Conservation (phyloP, 1,140 invertebrate species). For the Chlorops oryzae region DNA sequence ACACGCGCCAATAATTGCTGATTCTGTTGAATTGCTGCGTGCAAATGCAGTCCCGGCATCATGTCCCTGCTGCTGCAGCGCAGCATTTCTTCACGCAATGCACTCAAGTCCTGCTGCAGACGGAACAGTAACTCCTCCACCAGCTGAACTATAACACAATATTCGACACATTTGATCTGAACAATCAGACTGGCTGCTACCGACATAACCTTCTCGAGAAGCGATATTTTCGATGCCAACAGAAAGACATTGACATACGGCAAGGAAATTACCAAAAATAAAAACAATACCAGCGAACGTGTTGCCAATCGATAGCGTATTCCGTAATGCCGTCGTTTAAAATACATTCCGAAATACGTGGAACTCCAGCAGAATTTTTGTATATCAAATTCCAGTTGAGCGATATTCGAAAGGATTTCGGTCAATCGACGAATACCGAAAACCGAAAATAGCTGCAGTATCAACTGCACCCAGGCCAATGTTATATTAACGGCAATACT, state of each 20-base stretch:
- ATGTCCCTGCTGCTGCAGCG: neutral
- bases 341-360: no score
- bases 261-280: no score
- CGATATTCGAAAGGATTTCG: neutral
- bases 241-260: no score
- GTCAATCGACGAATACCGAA: neutral
- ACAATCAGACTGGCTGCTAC: no score
- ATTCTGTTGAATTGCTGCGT: neutral
- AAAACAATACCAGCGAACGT: no score
- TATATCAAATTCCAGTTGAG: neutral
- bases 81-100: constrained; percentile 1
- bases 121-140: neutral
- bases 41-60: neutral
- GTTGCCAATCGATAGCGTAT: no score
- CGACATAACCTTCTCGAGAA: no score
- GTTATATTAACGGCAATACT: neutral
- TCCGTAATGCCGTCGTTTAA: neutral
- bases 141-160: neutral
- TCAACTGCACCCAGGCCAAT: neutral
- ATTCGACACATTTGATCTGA: constrained; percentile 1
- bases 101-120: neutral
- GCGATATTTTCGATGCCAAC: no score
- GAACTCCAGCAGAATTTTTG: no score
- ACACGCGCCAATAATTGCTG: constrained; percentile 2
- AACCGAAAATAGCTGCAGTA: neutral